These are phyloP conservation scores for Dolichallabes microphthalmus DNA, from an alignment of 2,113 vertebrate genomes.

Conservation along the genomic window DNA sequence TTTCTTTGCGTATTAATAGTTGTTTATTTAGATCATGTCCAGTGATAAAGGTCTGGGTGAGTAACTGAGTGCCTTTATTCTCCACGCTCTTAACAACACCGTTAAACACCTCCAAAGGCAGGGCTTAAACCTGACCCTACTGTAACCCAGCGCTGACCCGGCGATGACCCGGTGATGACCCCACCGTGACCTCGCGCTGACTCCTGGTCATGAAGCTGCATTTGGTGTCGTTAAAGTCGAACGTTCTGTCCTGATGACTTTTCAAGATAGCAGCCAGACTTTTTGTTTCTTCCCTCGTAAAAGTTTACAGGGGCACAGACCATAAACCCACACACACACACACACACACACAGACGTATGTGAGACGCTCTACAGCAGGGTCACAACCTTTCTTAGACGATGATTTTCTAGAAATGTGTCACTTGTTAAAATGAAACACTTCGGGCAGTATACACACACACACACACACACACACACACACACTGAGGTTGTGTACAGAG, in stretches of 20 bases:
- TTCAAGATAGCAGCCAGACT: conserved; percentile 21
- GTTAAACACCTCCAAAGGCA: background rate
- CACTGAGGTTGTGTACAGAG: background rate
- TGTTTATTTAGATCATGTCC: too few relatives aligned
- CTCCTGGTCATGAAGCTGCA: conserved; percentile 16
- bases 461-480: conserved; percentile 3
- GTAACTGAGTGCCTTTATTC: background rate
- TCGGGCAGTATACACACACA: background rate
- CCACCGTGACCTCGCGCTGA: background rate
- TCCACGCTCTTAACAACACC: background rate
- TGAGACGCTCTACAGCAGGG: background rate
- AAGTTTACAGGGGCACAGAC: conserved; percentile 8
- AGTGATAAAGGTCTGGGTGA: too few relatives aligned
- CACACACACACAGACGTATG: background rate
- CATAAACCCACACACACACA: conserved; percentile 1
- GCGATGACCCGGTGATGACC: background rate
- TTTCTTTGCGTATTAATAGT: too few relatives aligned
- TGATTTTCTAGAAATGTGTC: background rate
- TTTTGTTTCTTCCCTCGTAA: conserved; percentile 16
- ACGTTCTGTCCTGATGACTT: conserved; percentile 2
- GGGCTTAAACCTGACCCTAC: conserved; percentile 3
- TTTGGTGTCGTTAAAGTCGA: conserved; percentile 9
- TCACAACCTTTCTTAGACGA: background rate
- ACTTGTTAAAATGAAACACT: background rate
- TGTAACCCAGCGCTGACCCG: background rate